A percentile compares a stretch with the other conserved stretches of the same genome.
These are phyloP conservation scores for Perccottus glenii DNA, from an alignment of 2,113 vertebrate genomes.

Conservation along the genomic window DNA sequence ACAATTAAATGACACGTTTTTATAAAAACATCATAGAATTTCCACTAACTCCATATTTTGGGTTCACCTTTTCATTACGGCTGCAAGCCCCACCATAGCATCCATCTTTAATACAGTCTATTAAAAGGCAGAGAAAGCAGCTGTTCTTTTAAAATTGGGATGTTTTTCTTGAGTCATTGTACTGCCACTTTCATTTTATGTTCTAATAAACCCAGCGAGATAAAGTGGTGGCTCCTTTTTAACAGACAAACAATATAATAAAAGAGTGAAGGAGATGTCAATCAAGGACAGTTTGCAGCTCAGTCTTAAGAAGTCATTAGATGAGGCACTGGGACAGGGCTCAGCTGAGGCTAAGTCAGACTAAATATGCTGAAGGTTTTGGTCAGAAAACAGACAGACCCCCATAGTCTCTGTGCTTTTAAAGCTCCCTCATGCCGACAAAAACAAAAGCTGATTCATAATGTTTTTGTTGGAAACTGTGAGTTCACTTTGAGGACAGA, in stretches of 20 bases:
- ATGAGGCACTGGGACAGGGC: neutral
- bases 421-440: too few species aligned
- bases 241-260: conserved; percentile 1
- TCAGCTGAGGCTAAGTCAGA: neutral
- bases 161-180: conserved; percentile 13
- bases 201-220: conserved; percentile 2
- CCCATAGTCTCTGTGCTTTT: too few species aligned
- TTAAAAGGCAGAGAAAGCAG: conserved; percentile 4
- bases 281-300: neutral
- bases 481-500: too few species aligned
- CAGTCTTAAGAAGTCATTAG: neutral
- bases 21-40: neutral
- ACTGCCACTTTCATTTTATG: conserved; percentile 8
- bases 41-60: neutral
- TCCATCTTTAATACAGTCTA: neutral
- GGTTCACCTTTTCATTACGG: too few species aligned
- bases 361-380: too few species aligned
- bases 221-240: conserved; percentile 1
- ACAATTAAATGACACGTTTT: too few species aligned
- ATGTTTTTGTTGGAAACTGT: too few species aligned
- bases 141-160: conserved; percentile 10
- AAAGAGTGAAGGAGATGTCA: neutral
- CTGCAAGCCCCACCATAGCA: neutral
- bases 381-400: too few species aligned
- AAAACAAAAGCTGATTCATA: too few species aligned